Evolutionary conservation across 30 jellyfish, hydroid and myxozoan genomes (phyloP).

Genomic region (Sanderia malayensis): DNA sequence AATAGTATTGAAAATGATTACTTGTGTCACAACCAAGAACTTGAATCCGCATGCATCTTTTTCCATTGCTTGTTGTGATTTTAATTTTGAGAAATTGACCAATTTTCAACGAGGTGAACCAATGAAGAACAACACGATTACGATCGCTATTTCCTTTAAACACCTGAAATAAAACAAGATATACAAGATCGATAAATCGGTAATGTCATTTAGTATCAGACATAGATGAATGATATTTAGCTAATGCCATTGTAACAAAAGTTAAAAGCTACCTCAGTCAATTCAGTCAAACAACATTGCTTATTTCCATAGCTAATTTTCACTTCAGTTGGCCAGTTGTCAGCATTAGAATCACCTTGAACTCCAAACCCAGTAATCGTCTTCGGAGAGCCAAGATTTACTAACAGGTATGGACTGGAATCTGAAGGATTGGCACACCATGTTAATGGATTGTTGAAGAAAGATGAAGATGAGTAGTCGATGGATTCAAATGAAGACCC

Average conservation of each 20-base stretch:
- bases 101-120: background rate
- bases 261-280: constrained; percentile 35
- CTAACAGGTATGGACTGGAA: constrained; percentile 3
- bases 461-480: background rate
- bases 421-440: constrained; percentile 31
- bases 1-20: background rate
- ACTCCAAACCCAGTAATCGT: constrained; percentile 49
- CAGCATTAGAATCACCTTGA: constrained; percentile 49
- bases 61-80: constrained; percentile 1
- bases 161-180: background rate
- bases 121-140: constrained; percentile 3
- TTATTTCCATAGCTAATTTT: constrained; percentile 17
- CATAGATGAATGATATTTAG: background rate
- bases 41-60: constrained; percentile 30
- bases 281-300: constrained; percentile 4
- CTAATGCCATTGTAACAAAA: background rate
- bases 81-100: constrained; percentile 13
- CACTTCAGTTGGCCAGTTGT: constrained; percentile 37
- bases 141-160: constrained; percentile 5
- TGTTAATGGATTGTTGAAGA: background rate
- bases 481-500: background rate
- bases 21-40: constrained; percentile 24
- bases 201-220: background rate
- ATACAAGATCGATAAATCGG: too few species aligned
- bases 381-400: constrained; percentile 32